Evolutionary conservation across 2,888 invertebrate genomes (phyloP), one percentile per base, ranked within the genome.

Genomic region (Rhamphomyia laevipes): DNA sequence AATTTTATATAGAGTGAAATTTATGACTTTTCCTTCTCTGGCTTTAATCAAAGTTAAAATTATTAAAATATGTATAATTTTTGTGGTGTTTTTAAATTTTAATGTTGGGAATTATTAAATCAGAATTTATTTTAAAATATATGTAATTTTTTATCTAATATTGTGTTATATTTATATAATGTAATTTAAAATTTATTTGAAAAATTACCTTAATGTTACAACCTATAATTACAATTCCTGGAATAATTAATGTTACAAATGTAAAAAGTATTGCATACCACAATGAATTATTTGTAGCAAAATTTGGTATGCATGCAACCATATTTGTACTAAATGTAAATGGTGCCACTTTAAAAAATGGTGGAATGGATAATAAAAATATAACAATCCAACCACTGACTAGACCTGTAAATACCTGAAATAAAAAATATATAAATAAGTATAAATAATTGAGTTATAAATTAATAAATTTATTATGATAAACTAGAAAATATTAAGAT

Each of bases 181-280:
- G 23, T 6, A 27, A n/a, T n/a, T n/a, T 21, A 27, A 27, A 27
- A 27, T 27, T 27, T 9, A 27, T 7, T 30, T 40, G 21, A 46
- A n/a, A 33, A 53, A 57, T 61, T 60, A 79, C 78, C 61, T 84
- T 84, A 41, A 84, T 70, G 61, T 85, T 86, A 69, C 84, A 86
- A 53, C 80, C 73, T 17, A 84, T 75, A 37, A 86, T 79, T 45
- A 86, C 74, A 10, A 78, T 73, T 4, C 81, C 78, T 2, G 86
- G 85, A 46, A 85, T 65, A 1, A 82, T 66, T 23, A 86, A 68
- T 0, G 84, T 84, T 48, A 84, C 62, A 4, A 77, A 63, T 2
- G 80, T 77, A 65, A 84, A 85, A 16, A 78, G 57, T 12, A 78
- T 70, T 46, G 82, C 81, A 67, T 85, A 86, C 61, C 78, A 75